Base-by-base conservation (phyloP, 2,797 vertebrate species). In the Zenarchopterus dispar region DNA sequence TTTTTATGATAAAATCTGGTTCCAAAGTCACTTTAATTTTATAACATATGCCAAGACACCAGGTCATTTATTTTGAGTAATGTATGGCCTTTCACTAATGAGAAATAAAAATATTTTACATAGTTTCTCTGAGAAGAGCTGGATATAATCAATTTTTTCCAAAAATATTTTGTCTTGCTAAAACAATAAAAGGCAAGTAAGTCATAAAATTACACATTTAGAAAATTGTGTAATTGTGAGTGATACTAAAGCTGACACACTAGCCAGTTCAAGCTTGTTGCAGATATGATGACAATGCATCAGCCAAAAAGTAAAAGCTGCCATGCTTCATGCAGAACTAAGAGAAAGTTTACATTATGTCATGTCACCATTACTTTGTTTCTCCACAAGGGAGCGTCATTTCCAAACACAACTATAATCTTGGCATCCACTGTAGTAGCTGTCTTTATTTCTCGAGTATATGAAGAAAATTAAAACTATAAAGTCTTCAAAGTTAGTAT, bases 301-400 rank as follows among this genome's bases (percentile, higher is more conserved):
- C 28, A 28, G 28, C 28, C 28, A 3, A 28, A 4, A 28, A 28
- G 28, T 28, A 28, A 28, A 28, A 28, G 28, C 28, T 28, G 28
- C 28, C 28, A 28, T 28, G 1, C 28, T 6, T 28, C 28, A 28
- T 8, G 28, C 28, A 28, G 28, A 28, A 28, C 28, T 28, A 8
- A 28, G 28, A 28, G 4, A 28, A 28, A 1, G 28, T 28, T 28
- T 28, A 28, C 28, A 8, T 28, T 1, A 7, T 2, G 51, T 33
- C 9, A 5, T 22, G 21, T 16, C 21, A 1, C 33, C 15, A 52
- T 28, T 48, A 60, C 31, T 55, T 28, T 22, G 2, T 43, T 41
- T 65, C 19, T 60, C 61, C 52, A 69, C 54, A 8, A 63, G 55
- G 18, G 56, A 24, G 59, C 45, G 50, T 41, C 17, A 43, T 42